Evolutionary conservation across 2,797 vertebrate species (phyloP).

Genomic region (Catamblyrhynchus diadema): DNA sequence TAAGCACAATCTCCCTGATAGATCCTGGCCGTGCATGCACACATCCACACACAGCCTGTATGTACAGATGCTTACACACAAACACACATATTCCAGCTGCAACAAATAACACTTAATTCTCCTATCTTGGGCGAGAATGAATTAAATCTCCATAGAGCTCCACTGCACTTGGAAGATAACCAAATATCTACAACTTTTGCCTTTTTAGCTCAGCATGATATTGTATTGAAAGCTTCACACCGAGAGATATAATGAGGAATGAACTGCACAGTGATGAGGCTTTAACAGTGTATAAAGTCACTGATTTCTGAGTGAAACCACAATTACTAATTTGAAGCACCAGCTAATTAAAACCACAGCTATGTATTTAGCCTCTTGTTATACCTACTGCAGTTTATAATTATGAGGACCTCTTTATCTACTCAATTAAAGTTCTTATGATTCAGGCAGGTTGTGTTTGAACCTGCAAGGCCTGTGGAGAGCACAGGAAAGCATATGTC

Average conservation of each 20-base stretch:
- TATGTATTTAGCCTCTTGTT: slow-evolving; percentile 88
- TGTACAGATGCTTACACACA: neutral
- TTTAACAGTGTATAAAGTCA: slow-evolving; percentile 79
- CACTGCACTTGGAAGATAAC: slow-evolving; percentile 80
- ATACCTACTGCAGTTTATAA: slow-evolving; percentile 87
- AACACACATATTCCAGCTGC: neutral
- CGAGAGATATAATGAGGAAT: slow-evolving; percentile 79
- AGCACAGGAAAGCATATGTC: slow-evolving; percentile 40
- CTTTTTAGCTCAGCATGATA: slow-evolving; percentile 73
- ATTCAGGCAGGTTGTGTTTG: slow-evolving; percentile 73
- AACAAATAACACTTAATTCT: slow-evolving; percentile 75
- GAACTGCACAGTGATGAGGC: slow-evolving; percentile 77
- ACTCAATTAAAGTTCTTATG: slow-evolving; percentile 80
- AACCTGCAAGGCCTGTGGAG: slow-evolving; percentile 64
- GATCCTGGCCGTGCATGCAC: neutral
- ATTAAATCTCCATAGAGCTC: slow-evolving; percentile 79
- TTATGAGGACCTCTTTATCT: slow-evolving; percentile 85
- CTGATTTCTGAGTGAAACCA: slow-evolving; percentile 84
- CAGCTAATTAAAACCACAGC: slow-evolving; percentile 88
- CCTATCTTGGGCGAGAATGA: slow-evolving; percentile 70
- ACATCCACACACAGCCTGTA: neutral
- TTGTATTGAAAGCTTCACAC: slow-evolving; percentile 78
- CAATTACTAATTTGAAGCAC: slow-evolving; percentile 88
- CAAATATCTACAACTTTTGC: slow-evolving; percentile 74
- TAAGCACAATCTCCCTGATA: slow-evolving; percentile 22